phyloP scores from a whole-genome alignment of 35 echinoderm and acorn worm genomes.

The Heliocidaris tuberculata region DNA sequence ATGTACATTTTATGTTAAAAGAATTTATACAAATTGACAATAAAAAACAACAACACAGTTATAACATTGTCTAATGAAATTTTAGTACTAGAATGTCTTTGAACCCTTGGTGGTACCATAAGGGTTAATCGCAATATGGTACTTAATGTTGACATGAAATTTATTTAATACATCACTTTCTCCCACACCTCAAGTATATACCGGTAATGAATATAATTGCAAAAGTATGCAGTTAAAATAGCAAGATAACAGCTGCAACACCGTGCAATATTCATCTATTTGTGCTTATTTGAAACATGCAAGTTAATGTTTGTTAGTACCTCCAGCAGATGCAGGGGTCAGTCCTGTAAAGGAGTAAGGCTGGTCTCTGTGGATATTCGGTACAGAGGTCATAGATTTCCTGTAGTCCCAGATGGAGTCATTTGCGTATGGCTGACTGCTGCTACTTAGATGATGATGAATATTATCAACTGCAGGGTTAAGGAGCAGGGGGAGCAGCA shows the following conservation, averaged over 20 bases:
- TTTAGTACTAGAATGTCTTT: no score
- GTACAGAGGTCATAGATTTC: neutral
- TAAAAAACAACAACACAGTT: no score
- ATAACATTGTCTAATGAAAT: no score
- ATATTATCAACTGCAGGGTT: neutral
- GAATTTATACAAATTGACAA: no score
- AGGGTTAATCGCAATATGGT: no score
- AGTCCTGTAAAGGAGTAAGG: neutral
- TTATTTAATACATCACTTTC: neutral
- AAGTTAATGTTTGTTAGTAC: neutral
- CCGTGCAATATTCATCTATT: neutral
- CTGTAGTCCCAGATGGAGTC: neutral
- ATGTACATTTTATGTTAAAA: no score
- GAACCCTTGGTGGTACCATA: no score
- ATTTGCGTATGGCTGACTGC: neutral
- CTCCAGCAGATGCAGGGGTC: neutral
- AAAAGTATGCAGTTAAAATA: neutral
- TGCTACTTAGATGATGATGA: neutral
- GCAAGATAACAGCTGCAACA: neutral
- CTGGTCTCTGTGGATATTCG: neutral
- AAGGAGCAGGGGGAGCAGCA: neutral
- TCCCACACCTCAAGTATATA: neutral
- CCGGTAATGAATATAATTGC: neutral
- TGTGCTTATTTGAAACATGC: neutral
- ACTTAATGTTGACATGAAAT: no score